These are phyloP conservation scores for Teinopalpus imperialis DNA, from an alignment of 2,888 invertebrate genomes.

Conservation along the genomic window DNA sequence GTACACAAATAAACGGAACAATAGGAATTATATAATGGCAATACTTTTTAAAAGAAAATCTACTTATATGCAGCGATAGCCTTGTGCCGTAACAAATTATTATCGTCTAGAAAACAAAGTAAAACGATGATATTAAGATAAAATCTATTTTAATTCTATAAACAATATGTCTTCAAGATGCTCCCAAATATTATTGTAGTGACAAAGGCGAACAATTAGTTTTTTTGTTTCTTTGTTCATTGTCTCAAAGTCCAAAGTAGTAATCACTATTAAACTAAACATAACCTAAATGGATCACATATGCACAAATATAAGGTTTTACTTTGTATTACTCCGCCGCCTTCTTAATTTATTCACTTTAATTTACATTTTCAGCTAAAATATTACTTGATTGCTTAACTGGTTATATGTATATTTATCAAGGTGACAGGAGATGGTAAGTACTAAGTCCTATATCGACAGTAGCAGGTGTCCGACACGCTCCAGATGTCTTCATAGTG, in stretches of 20 bases:
- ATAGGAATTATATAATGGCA: conserved; percentile 33
- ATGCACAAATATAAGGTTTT: too few species aligned
- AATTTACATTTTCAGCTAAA: conserved; percentile 9
- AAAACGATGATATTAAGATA: not conserved
- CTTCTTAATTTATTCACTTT: not conserved
- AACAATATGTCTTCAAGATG: too few species aligned
- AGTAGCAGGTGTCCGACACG: conserved; percentile 19
- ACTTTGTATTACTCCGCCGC: too few species aligned
- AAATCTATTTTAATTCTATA: not conserved
- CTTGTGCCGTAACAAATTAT: conserved; percentile 15
- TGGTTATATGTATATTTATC: conserved; percentile 13
- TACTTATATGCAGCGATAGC: conserved; percentile 11
- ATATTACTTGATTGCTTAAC: conserved; percentile 15
- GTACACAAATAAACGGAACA: conserved; percentile 31
- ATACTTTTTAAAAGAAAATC: conserved; percentile 18
- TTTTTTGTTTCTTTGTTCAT: too few species aligned
- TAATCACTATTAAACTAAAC: too few species aligned
- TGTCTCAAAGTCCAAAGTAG: too few species aligned
- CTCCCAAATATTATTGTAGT: too few species aligned
- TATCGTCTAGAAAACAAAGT: conserved; percentile 3
- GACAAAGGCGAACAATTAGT: too few species aligned
- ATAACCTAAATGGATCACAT: too few species aligned
- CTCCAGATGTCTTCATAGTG: conserved; percentile 19
- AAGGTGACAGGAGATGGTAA: conserved; percentile 15
- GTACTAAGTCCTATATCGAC: conserved; percentile 10